phyloP scores from a whole-genome alignment of 2,113 vertebrate genomes.

The Perccottus glenii region DNA sequence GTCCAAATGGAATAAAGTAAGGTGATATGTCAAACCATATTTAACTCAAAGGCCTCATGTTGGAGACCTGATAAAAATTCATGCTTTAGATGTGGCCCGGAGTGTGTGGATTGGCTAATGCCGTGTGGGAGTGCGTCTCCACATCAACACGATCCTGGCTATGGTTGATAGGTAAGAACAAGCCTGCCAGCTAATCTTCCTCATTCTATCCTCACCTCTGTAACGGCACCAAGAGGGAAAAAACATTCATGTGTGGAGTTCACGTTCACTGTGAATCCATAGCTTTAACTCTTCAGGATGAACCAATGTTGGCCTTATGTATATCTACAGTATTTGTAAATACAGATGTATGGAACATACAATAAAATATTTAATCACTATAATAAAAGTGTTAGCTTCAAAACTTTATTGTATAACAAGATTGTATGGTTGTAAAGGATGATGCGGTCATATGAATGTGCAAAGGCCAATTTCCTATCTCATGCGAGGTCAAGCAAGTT shows the following conservation, averaged over 20 bases:
- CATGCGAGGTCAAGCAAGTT: constrained; percentile 29
- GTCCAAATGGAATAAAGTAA: constrained; percentile 28
- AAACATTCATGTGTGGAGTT: constrained; percentile 1
- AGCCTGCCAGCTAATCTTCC: constrained; percentile 44
- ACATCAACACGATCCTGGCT: constrained; percentile 50
- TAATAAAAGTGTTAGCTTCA: too few relatives aligned
- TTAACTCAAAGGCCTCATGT: constrained; percentile 49
- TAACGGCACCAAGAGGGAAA: constrained; percentile 31
- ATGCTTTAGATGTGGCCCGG: constrained; percentile 36
- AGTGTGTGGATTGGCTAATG: constrained; percentile 48
- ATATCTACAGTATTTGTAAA: neutral
- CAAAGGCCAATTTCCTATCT: constrained; percentile 37
- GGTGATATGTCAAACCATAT: constrained; percentile 43
- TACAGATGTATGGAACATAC: too few relatives aligned
- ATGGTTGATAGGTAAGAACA: constrained; percentile 50
- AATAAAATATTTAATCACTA: neutral
- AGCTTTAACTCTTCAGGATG: neutral
- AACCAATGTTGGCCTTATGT: neutral
- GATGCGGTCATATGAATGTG: neutral
- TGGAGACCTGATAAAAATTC: constrained; percentile 50
- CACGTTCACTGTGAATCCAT: constrained; percentile 5
- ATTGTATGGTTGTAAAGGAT: neutral
- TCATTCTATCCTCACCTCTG: constrained; percentile 34
- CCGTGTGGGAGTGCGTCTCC: constrained; percentile 46
- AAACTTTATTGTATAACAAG: too few relatives aligned